Evolutionary conservation across 1,140 invertebrate species (phyloP).

Genomic region (Drosophila willistoni): DNA sequence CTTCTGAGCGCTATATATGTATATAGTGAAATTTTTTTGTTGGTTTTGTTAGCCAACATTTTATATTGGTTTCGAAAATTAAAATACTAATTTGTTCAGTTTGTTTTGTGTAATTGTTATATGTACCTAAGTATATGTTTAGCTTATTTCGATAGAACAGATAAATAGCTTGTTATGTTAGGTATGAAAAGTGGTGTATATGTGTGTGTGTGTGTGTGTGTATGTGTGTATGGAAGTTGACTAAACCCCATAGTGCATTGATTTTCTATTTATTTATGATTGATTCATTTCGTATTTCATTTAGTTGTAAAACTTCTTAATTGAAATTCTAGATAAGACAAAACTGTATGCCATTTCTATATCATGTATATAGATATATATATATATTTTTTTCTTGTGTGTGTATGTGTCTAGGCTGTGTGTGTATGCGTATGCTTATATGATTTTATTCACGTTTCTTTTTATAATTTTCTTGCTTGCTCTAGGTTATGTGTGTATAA

Average conservation of each 20-base stretch:
- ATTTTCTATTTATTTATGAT: conserved; percentile 4
- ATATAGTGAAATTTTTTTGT: not conserved
- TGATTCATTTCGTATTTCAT: conserved; percentile 10
- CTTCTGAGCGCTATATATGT: conserved; percentile 4
- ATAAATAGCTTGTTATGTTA: not conserved
- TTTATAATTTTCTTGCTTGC: conserved; percentile 28
- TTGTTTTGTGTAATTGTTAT: not conserved
- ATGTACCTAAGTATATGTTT: too few relatives aligned
- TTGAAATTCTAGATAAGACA: conserved; percentile 20
- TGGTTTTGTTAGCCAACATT: conserved; percentile 2
- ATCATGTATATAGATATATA: conserved; percentile 4
- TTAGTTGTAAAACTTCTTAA: conserved; percentile 15
- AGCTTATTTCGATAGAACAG: not conserved
- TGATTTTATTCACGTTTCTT: conserved; percentile 1
- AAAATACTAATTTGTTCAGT: not conserved
- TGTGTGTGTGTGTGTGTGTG: conserved; percentile 6
- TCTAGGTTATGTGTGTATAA: conserved; percentile 40
- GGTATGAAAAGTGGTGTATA: not conserved
- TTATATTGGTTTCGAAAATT: conserved; percentile 7
- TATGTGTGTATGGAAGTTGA: conserved; percentile 11
- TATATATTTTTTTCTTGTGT: conserved; percentile 5
- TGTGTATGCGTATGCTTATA: conserved; percentile 8
- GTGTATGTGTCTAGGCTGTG: not conserved
- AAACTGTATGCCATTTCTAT: conserved; percentile 9
- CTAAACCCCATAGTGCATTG: conserved; percentile 16